These are phyloP conservation scores for Microtus montanus DNA, from an alignment of 2,113 vertebrate species.

Conservation along the genomic window DNA sequence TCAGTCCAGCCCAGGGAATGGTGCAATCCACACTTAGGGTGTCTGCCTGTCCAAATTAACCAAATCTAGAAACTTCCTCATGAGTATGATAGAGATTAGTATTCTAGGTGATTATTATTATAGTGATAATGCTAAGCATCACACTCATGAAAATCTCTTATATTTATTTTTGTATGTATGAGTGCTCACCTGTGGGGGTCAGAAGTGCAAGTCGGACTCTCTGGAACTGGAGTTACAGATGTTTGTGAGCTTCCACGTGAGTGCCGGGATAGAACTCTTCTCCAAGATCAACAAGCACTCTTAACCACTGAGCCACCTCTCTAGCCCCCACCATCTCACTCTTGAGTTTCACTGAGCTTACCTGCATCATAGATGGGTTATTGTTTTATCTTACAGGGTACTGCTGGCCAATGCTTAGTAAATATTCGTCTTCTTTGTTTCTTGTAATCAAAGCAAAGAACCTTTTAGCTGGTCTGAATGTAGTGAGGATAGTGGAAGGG, in stretches of 20 bases:
- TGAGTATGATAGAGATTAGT: neutral
- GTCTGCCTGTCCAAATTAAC: neutral
- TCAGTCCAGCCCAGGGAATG: neutral
- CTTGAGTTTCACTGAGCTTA: neutral
- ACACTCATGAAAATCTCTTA: neutral
- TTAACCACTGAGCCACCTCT: neutral
- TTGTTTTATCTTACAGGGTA: neutral
- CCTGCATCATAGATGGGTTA: neutral
- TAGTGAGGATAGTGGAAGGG: neutral
- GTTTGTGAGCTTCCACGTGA: neutral
- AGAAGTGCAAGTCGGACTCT: neutral
- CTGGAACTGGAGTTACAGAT: neutral
- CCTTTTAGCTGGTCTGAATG: neutral
- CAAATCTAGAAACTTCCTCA: neutral
- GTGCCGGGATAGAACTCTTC: neutral
- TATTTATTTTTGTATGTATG: neutral
- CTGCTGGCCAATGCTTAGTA: neutral
- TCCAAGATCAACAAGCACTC: neutral
- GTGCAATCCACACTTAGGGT: neutral
- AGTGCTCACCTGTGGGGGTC: neutral
- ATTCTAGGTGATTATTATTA: neutral
- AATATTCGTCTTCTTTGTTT: neutral
- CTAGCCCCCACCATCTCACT: neutral
- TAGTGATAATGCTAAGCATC: neutral
- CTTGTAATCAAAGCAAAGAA: slow-evolving; percentile 1